These are phyloP conservation scores for Pteronura brasiliensis DNA, from an alignment of 2,113 vertebrate genomes.

Conservation along the genomic window DNA sequence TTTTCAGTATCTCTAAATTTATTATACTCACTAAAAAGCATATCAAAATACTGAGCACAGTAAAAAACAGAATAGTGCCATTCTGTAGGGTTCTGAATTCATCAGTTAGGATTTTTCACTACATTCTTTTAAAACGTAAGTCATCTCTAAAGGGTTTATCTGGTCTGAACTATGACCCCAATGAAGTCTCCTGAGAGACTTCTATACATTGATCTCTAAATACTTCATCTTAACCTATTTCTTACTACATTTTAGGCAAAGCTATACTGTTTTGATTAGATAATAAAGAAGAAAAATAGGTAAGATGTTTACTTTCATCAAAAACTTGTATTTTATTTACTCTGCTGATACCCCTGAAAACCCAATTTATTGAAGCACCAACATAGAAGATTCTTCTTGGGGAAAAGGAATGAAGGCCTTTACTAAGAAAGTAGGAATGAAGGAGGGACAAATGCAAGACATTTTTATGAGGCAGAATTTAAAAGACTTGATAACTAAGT, in stretches of 20 bases:
- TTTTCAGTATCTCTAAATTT: slow-evolving; percentile 8
- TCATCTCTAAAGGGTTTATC: background rate
- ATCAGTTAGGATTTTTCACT: background rate
- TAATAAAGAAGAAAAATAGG: background rate
- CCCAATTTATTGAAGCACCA: slow-evolving; percentile 1
- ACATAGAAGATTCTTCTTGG: background rate
- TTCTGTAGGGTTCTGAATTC: background rate
- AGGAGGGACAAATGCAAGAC: background rate
- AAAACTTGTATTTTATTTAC: background rate
- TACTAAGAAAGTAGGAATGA: background rate
- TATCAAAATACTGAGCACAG: background rate
- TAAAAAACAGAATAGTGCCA: background rate
- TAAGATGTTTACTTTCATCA: slow-evolving; percentile 3
- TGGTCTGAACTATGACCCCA: background rate
- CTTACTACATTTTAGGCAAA: background rate
- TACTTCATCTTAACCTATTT: background rate
- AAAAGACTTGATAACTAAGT: background rate
- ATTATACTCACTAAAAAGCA: background rate
- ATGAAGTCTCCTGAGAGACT: background rate
- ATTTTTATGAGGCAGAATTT: background rate
- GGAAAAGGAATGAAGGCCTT: background rate
- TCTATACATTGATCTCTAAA: background rate
- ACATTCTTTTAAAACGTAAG: slow-evolving; percentile 3
- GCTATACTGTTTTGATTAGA: background rate
- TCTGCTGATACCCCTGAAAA: background rate